Percentiles rank a stretch among this genome's conserved stretches.
Conservation (phyloP, 2,113 vertebrate genomes). For the Tragelaphus scriptus region DNA sequence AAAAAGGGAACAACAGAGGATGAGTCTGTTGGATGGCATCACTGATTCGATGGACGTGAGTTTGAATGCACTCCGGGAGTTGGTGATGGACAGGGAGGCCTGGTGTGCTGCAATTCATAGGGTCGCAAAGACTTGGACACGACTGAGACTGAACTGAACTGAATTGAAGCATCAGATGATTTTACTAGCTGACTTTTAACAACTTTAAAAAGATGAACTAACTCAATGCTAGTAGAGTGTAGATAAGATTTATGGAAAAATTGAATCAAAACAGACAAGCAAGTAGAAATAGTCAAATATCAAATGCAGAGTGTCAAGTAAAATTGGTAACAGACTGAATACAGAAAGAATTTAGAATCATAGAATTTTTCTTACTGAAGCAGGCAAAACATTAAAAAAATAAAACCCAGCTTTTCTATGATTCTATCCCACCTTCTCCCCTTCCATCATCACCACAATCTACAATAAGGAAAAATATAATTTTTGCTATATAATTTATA, state of each 20-base stretch:
- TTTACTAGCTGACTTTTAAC: not conserved
- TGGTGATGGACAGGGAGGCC: too few species aligned
- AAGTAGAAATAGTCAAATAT: conserved; percentile 8
- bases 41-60: too few species aligned
- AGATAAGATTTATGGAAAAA: not conserved
- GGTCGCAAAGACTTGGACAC: too few species aligned
- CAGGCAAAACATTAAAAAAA: not conserved
- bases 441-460: not conserved
- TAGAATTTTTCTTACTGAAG: not conserved
- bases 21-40: too few species aligned
- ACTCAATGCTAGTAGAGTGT: not conserved
- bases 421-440: not conserved
- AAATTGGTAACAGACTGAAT: conserved; percentile 7
- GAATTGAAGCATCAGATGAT: not conserved
- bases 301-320: not conserved
- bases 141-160: too few species aligned
- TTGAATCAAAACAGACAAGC: not conserved
- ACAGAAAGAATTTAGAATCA: not conserved
- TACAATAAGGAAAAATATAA: not conserved
- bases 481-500: not conserved
- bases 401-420: not conserved
- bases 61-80: too few species aligned
- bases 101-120: too few species aligned
- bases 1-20: too few species aligned
- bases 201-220: not conserved